Evolutionary conservation across 2,113 vertebrate genomes (phyloP).

Genomic region (Narcine bancroftii): DNA sequence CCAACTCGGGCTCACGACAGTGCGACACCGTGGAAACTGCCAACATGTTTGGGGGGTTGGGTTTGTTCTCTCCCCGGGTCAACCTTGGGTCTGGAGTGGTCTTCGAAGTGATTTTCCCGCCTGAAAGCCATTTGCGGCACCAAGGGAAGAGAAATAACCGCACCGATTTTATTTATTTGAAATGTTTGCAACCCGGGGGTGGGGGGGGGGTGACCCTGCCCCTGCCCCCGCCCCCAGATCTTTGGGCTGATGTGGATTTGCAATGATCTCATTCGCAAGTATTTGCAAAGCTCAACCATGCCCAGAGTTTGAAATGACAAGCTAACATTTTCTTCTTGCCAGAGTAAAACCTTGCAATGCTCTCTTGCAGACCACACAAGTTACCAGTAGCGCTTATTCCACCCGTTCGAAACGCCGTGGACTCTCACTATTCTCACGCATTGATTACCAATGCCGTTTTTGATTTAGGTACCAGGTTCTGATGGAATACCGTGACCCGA

Average conservation of each 20-base stretch:
- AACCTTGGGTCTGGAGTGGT: too few relatives aligned
- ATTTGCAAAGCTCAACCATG: not conserved
- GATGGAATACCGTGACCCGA: too few relatives aligned
- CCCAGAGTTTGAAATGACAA: not conserved
- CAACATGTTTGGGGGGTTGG: too few relatives aligned
- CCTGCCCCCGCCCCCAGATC: too few relatives aligned
- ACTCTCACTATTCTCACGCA: too few relatives aligned
- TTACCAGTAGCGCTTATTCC: too few relatives aligned
- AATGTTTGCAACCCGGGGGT: not conserved
- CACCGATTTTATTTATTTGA: not conserved
- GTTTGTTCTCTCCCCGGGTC: too few relatives aligned
- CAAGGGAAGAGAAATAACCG: not conserved
- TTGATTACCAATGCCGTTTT: not conserved
- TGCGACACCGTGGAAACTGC: too few relatives aligned
- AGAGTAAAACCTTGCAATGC: not conserved
- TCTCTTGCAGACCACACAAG: not conserved
- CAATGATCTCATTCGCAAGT: not conserved
- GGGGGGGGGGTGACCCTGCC: not conserved
- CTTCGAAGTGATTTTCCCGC: too few relatives aligned
- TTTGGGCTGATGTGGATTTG: too few relatives aligned
- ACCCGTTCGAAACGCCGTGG: too few relatives aligned
- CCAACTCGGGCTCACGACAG: too few relatives aligned
- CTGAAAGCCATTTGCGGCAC: not conserved
- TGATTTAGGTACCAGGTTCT: not conserved
- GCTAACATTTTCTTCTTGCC: not conserved